A percentile compares a stretch with the other conserved stretches of the same genome.
These are phyloP conservation scores for Tipula vernalis DNA, from an alignment of 2,888 invertebrate species.

Conservation along the genomic window DNA sequence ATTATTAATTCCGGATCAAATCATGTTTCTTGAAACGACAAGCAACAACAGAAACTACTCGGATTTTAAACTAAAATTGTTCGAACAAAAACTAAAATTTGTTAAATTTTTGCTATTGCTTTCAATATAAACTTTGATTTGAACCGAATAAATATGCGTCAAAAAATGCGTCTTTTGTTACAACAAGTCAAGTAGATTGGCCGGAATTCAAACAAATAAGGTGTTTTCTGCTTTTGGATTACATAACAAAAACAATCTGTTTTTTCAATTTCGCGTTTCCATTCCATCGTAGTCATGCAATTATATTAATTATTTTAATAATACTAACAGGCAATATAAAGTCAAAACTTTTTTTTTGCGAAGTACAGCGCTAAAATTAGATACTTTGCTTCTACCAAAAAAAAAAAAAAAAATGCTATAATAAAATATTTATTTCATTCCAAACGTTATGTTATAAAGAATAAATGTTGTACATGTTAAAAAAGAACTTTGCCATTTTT, in stretches of 20 bases:
- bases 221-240: not conserved
- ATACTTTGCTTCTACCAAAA: not conserved
- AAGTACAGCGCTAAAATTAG: not conserved
- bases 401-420: not conserved
- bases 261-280: not conserved
- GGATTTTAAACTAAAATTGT: too few relatives aligned
- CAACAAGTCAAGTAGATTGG: too few relatives aligned
- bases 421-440: not conserved
- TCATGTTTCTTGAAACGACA: too few relatives aligned
- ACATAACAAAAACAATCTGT: not conserved
- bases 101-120: too few relatives aligned
- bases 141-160: too few relatives aligned
- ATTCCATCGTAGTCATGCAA: not conserved
- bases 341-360: not conserved
- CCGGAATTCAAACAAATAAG: too few relatives aligned
- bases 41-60: too few relatives aligned
- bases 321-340: not conserved
- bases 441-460: not conserved
- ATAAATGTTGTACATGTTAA: not conserved
- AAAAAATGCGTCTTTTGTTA: too few relatives aligned
- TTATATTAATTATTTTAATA: not conserved
- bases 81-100: too few relatives aligned
- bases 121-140: too few relatives aligned
- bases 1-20: too few relatives aligned
- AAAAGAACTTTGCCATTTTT: not conserved